These are phyloP conservation scores for Paramisgurnus dabryanus DNA, from an alignment of 2,113 vertebrate genomes.

Conservation along the genomic window DNA sequence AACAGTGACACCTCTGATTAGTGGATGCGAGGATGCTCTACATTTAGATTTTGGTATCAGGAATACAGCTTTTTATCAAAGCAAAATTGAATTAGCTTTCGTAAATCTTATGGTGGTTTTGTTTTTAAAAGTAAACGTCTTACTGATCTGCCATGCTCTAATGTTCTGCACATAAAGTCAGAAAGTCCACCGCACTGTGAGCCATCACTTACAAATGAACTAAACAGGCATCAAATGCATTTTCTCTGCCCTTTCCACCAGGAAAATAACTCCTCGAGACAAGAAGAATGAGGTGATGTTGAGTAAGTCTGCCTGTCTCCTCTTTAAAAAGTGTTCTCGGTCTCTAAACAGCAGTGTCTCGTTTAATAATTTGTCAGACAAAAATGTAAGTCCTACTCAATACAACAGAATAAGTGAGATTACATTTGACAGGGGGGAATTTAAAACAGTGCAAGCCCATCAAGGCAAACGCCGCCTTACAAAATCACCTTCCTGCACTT, in stretches of 20 bases:
- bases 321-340: not conserved
- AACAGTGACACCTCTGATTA: too few relatives aligned
- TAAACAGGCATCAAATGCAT: slow-evolving; percentile 32
- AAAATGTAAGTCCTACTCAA: not conserved
- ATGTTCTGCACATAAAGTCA: not conserved
- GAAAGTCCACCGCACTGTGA: not conserved
- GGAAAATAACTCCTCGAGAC: slow-evolving; percentile 5
- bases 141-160: not conserved
- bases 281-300: slow-evolving; percentile 8
- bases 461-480: slow-evolving; percentile 3
- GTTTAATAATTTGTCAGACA: slow-evolving; percentile 29
- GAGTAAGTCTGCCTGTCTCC: not conserved
- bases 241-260: not conserved
- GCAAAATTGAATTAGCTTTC: too few relatives aligned
- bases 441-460: slow-evolving; percentile 10
- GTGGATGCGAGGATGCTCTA: too few relatives aligned
- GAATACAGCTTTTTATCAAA: too few relatives aligned
- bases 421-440: not conserved
- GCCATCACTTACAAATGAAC: slow-evolving; percentile 13
- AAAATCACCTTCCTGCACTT: not conserved
- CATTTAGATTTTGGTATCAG: too few relatives aligned
- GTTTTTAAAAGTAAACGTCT: not conserved
- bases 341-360: slow-evolving; percentile 18
- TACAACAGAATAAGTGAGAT: not conserved
- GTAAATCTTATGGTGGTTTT: too few relatives aligned